A percentile compares a stretch with the other conserved stretches of the same genome.
Evolutionary conservation across 2,113 vertebrate species (phyloP).

Genomic region (Hypomesus transpacificus): DNA sequence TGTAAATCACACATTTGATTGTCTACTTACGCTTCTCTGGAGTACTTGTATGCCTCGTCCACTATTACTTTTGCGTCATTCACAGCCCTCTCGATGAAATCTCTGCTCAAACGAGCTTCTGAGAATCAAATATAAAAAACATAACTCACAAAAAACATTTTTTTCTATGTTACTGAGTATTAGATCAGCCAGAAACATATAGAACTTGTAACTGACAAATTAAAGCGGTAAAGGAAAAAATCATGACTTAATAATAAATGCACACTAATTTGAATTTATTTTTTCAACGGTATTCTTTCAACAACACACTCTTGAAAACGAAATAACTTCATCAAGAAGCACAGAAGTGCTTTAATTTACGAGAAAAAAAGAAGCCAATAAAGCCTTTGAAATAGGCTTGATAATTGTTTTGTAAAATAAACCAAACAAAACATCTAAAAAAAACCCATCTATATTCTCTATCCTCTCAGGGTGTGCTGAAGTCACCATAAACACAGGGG

Average conservation of each 20-base stretch:
- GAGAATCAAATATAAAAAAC: conserved; percentile 15
- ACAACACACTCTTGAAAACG: too few relatives aligned
- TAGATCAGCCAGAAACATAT: not conserved
- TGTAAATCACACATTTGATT: not conserved
- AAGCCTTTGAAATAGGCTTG: not conserved
- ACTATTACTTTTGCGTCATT: conserved; percentile 67
- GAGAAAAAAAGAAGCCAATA: not conserved
- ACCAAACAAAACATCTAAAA: not conserved
- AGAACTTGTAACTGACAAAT: not conserved
- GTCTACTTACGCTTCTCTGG: conserved; percentile 52
- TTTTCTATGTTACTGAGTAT: not conserved
- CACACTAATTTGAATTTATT: not conserved
- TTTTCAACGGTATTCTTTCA: not conserved
- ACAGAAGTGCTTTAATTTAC: not conserved
- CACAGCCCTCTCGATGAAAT: conserved; percentile 59
- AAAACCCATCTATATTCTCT: not conserved
- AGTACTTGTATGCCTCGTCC: conserved; percentile 74
- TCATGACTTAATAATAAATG: not conserved
- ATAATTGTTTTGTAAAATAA: not conserved
- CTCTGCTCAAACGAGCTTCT: conserved; percentile 45
- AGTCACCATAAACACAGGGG: too few relatives aligned
- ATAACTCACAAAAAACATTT: not conserved
- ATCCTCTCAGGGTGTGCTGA: too few relatives aligned
- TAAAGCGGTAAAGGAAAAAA: not conserved
- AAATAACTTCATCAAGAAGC: too few relatives aligned